Conservation (phyloP, 2,113 vertebrate species). For the Bufo gargarizans region DNA sequence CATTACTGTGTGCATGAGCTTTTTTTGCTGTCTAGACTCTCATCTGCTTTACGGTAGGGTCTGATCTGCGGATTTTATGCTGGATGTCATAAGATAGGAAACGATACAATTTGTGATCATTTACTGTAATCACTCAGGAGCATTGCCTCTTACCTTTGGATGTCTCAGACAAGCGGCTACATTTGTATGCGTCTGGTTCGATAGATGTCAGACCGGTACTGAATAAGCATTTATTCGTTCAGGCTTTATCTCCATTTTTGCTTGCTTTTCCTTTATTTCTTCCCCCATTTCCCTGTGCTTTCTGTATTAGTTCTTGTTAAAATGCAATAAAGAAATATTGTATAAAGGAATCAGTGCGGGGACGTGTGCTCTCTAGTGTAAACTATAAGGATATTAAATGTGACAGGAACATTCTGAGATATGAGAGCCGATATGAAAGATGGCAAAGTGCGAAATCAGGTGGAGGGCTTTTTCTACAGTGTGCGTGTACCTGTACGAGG, state of each 20-base stretch:
- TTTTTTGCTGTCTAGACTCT: too few species aligned
- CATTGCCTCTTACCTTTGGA: not conserved
- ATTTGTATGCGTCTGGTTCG: not conserved
- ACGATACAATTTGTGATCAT: not conserved
- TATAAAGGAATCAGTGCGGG: slow-evolving; percentile 14
- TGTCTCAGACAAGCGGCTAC: not conserved
- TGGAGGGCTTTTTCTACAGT: not conserved
- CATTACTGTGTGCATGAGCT: too few species aligned
- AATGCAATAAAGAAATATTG: slow-evolving; percentile 32
- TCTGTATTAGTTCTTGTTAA: slow-evolving; percentile 35
- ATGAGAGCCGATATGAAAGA: not conserved
- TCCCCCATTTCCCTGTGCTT: not conserved
- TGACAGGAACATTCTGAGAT: slow-evolving; percentile 29
- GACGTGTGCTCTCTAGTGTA: slow-evolving; percentile 9
- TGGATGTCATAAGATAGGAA: not conserved
- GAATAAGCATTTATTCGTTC: slow-evolving; percentile 15
- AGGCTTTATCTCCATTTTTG: not conserved
- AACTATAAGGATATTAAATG: slow-evolving; percentile 33
- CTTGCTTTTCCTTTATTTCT: not conserved
- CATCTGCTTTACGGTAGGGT: too few species aligned
- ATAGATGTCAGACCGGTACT: not conserved
- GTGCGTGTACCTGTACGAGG: not conserved
- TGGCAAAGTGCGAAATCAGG: not conserved
- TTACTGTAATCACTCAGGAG: not conserved
- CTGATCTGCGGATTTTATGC: too few species aligned